Base-by-base conservation (phyloP, 2,797 vertebrate genomes). In the Aselliscus stoliczkanus region DNA sequence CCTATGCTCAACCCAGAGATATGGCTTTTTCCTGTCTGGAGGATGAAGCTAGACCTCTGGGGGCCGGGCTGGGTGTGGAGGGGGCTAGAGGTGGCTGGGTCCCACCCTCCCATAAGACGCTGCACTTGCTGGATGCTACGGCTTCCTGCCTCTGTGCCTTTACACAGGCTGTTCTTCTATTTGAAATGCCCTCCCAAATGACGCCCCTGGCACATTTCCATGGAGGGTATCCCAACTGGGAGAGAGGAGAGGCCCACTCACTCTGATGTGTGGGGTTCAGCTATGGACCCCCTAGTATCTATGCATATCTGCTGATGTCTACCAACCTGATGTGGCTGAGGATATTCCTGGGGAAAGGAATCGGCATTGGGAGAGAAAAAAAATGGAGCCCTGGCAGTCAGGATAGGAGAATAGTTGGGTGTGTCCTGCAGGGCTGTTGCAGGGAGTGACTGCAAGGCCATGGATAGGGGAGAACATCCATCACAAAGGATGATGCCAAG, bases 121-220 rank as follows among this genome's bases (percentile, higher is more conserved):
- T 5, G 0, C 5, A 10, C 8, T 39, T 15, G 31, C 18, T n/a
- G 79, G 23, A 2, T 31, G 18, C 67, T 54, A 0, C 1, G 1
- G 6, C 52, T 65, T 72, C 83, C 44, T 34, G 34, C 25, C 42
- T 79, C 20, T 17, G 9, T 44, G 39, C 50, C 80, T 94, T 87
- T 93, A 50, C 8, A 11, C 2, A 1, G 37, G 37, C 37, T 44
- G 1, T 64, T 14, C 75, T 29, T 31, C 54, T 80, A 9, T 77
- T 88, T 85, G 62, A 44, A 18, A 58, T 67, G 39, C 42, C n/a
- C 52, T 77, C 34, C 27, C 20, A 15, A 7, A 7, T 67, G 29
- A 50, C 25, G n/a, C 39, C 42, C n/a, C 64, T 29, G 86, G 27
- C 21, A 39, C 12, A 13, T 4, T 0, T 56, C 9, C 2, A 3